A percentile compares a stretch with the other conserved stretches of the same genome.
These are phyloP conservation scores for Myrmecobius fasciatus DNA, from an alignment of 2,113 vertebrate genomes.

Conservation along the genomic window DNA sequence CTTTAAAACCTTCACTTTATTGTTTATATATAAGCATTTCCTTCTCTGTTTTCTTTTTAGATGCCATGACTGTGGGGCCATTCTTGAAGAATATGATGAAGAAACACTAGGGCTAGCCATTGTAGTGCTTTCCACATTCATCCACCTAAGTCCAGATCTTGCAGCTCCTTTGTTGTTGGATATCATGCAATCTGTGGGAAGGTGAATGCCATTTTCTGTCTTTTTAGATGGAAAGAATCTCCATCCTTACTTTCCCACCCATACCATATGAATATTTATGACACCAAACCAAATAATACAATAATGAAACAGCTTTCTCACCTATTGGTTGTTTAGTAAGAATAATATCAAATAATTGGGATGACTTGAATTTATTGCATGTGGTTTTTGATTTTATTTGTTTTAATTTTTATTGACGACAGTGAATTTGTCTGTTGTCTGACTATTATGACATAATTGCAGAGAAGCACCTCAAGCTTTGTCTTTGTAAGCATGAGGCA, in stretches of 20 bases:
- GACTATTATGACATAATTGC: neutral
- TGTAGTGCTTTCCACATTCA: constrained; percentile 97
- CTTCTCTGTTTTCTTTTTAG: constrained; percentile 79
- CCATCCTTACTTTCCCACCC: too few relatives aligned
- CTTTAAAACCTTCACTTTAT: neutral
- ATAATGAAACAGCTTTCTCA: neutral
- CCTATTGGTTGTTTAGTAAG: neutral
- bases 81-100: constrained; percentile 98
- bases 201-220: constrained; percentile 83
- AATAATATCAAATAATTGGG: neutral
- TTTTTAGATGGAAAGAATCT: neutral
- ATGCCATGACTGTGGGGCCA: constrained; percentile 96
- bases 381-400: neutral
- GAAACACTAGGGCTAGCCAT: constrained; percentile 96
- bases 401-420: neutral
- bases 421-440: neutral
- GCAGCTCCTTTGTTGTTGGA: constrained; percentile 96
- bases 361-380: neutral
- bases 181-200: constrained; percentile 99
- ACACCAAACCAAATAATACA: neutral
- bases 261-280: neutral
- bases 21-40: neutral
- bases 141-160: constrained; percentile 96
- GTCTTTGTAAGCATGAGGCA: neutral
- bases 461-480: neutral